These are phyloP conservation scores for Blomia tropicalis DNA, from an alignment of 2,888 invertebrate genomes.

Conservation along the genomic window DNA sequence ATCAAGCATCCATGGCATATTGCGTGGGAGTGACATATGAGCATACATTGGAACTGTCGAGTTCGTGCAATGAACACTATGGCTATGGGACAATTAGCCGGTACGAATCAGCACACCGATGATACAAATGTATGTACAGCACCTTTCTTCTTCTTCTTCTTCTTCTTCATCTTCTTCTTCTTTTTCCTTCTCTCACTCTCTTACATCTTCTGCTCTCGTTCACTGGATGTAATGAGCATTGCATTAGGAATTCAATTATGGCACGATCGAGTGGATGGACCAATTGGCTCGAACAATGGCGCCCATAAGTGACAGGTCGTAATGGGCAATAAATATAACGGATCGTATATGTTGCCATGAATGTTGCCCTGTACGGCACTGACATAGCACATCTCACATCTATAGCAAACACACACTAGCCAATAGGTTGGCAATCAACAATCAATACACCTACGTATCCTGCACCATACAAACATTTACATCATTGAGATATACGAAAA, in stretches of 20 bases:
- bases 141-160: no score
- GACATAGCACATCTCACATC: not conserved
- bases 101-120: no score
- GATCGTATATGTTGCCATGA: not conserved
- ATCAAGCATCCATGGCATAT: no score
- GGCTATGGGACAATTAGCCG: no score
- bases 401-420: no score
- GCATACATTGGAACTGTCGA: no score
- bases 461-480: not conserved
- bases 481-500: no score
- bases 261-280: not conserved
- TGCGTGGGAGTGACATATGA: no score
- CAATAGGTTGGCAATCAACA: not conserved
- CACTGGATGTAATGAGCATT: not conserved
- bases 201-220: no score
- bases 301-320: conserved; percentile 9
- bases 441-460: not conserved
- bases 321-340: conserved; percentile 12
- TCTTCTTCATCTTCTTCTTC: not conserved
- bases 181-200: not conserved
- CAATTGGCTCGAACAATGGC: conserved; percentile 6
- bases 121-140: no score
- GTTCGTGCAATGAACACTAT: no score
- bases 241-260: conserved; percentile 4
- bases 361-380: not conserved